A percentile compares a stretch with the other conserved stretches of the same genome.
Evolutionary conservation across 2,888 invertebrate species (phyloP).

Genomic region (Drosophila helvetica): DNA sequence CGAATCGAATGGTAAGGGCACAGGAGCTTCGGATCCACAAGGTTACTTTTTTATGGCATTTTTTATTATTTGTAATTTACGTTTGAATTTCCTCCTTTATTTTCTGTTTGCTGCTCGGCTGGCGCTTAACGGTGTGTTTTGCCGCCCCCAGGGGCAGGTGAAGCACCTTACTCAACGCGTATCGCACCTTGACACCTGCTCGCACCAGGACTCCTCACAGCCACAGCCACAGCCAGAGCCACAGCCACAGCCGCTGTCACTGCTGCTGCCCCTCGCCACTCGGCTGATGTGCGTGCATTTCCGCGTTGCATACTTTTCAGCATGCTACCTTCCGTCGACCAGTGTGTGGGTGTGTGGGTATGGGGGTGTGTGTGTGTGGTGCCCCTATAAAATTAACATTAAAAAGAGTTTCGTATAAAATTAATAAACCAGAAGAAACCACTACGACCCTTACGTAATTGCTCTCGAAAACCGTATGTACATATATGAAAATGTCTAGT

Average conservation of each 20-base stretch:
- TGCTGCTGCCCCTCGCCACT: not conserved
- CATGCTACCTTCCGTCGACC: not conserved
- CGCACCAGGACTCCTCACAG: not conserved
- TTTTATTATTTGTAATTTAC: slow-evolving; percentile 23
- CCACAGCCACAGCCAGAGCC: not conserved
- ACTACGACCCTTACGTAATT: slow-evolving; percentile 5
- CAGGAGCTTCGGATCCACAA: not conserved
- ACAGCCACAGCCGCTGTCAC: not conserved
- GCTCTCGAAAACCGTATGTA: slow-evolving; percentile 7
- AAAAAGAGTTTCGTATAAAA: slow-evolving; percentile 8
- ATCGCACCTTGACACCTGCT: slow-evolving; percentile 42
- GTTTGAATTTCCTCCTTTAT: not conserved
- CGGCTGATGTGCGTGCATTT: slow-evolving; percentile 31
- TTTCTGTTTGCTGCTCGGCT: slow-evolving; percentile 13
- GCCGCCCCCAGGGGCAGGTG: slow-evolving; percentile 6
- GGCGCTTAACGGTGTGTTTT: slow-evolving; percentile 1
- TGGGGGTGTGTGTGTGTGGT: not conserved
- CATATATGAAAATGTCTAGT: slow-evolving; percentile 22
- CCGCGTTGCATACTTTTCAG: slow-evolving; percentile 39
- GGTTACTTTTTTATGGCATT: not conserved
- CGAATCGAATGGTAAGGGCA: not conserved
- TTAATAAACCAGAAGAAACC: slow-evolving; percentile 43
- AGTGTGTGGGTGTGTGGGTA: slow-evolving; percentile 16
- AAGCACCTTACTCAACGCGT: slow-evolving; percentile 16
- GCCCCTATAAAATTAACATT: slow-evolving; percentile 31